These are phyloP conservation scores for Macquaria ambigua DNA, from an alignment of 2,113 vertebrate genomes.

Conservation along the genomic window DNA sequence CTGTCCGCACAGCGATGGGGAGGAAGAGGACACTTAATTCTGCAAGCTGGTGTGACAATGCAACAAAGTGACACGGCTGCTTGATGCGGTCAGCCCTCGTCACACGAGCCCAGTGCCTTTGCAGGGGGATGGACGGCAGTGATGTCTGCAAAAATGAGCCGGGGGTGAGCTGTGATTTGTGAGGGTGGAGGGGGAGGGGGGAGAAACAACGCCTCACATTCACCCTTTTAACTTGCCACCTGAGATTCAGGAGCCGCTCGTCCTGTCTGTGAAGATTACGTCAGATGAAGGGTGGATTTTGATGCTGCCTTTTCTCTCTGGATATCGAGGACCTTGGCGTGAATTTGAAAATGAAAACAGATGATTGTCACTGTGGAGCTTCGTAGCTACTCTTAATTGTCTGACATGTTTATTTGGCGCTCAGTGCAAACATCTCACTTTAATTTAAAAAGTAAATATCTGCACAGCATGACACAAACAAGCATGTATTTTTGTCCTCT, in stretches of 20 bases:
- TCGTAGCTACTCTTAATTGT: conserved; percentile 38
- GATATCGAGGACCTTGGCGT: neutral
- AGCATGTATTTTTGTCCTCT: conserved; percentile 45
- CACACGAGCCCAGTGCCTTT: conserved; percentile 67
- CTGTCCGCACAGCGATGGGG: conserved; percentile 12
- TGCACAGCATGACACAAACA: conserved; percentile 53
- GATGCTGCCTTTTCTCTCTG: conserved; percentile 29
- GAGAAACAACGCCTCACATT: neutral
- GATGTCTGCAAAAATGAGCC: conserved; percentile 35
- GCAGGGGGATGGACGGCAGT: conserved; percentile 28
- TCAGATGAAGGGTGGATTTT: neutral
- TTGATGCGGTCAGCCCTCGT: neutral
- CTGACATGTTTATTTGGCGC: conserved; percentile 31
- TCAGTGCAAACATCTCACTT: conserved; percentile 56
- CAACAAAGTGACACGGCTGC: conserved; percentile 40
- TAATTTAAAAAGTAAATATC: conserved; percentile 36
- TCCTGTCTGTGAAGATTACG: conserved; percentile 11
- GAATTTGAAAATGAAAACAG: neutral
- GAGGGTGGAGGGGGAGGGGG: neutral
- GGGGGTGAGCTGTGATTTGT: conserved; percentile 11
- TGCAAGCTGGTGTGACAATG: conserved; percentile 42
- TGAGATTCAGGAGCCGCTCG: conserved; percentile 20
- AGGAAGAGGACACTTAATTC: conserved; percentile 34
- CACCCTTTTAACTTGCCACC: conserved; percentile 2
- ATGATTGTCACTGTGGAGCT: conserved; percentile 55